Percentiles rank a stretch among this genome's conserved stretches.
Conservation (phyloP, 2,888 invertebrate genomes). For the Nycteola revayana region DNA sequence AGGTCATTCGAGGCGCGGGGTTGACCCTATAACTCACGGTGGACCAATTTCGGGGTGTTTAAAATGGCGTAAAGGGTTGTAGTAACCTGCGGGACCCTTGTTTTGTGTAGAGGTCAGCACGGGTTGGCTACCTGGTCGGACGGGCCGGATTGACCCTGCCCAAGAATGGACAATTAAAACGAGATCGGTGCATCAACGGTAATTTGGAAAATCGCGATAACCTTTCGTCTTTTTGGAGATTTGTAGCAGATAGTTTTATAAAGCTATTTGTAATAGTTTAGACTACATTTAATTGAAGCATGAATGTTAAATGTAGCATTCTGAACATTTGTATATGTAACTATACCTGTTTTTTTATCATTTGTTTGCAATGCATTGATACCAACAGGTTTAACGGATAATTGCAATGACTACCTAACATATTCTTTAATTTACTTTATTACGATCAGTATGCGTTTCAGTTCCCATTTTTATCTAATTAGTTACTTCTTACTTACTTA, state of each 20-base stretch:
- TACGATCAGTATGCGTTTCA: too few species aligned
- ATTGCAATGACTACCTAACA: too few species aligned
- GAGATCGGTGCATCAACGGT: conserved; percentile 68
- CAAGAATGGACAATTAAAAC: conserved; percentile 75
- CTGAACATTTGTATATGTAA: too few species aligned
- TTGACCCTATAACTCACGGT: conserved; percentile 80
- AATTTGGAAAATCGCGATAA: conserved; percentile 73
- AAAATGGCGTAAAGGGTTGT: conserved; percentile 76
- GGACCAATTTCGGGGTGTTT: conserved; percentile 76
- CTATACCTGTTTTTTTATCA: too few species aligned
- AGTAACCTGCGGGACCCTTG: conserved; percentile 66
- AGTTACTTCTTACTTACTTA: too few species aligned
- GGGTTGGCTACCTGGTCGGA: conserved; percentile 73
- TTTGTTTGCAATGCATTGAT: too few species aligned
- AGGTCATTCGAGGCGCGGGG: conserved; percentile 68
- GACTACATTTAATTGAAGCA: conserved; percentile 9
- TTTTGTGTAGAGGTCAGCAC: conserved; percentile 61
- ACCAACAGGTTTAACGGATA: conserved; percentile 3
- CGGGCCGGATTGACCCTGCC: conserved; percentile 60
- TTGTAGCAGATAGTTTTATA: conserved; percentile 48
- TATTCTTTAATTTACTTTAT: too few species aligned
- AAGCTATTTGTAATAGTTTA: conserved; percentile 50
- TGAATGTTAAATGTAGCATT: too few species aligned
- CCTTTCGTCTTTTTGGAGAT: conserved; percentile 48
- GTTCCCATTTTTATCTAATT: too few species aligned